Conservation (phyloP, 2,888 invertebrate genomes). For the Andrena dorsata region DNA sequence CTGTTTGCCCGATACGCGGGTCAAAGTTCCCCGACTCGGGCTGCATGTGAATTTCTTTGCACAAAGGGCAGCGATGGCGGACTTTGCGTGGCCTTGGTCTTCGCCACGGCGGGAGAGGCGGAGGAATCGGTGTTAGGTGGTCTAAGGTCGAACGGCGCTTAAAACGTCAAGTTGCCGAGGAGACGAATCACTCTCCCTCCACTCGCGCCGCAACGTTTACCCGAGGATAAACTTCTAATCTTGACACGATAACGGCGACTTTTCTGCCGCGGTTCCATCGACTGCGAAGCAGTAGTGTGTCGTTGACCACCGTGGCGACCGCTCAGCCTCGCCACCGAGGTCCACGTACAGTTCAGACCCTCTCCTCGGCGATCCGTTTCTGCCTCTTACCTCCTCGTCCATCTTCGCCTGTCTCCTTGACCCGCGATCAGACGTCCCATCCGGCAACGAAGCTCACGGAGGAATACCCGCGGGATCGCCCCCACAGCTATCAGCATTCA, state of each 20-base stretch:
- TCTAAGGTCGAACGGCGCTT: conserved; percentile 25
- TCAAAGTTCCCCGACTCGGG: conserved; percentile 63
- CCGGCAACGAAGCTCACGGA: not conserved
- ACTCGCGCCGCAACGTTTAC: conserved; percentile 24
- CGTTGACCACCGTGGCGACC: conserved; percentile 66
- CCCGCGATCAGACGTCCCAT: not conserved
- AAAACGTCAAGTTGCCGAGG: conserved; percentile 18
- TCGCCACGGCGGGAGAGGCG: not conserved
- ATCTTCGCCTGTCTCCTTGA: no score
- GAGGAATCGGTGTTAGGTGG: not conserved
- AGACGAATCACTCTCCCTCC: not conserved
- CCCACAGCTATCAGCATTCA: not conserved
- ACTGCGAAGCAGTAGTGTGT: conserved; percentile 63
- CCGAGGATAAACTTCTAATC: conserved; percentile 61
- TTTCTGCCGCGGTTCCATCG: conserved; percentile 53
- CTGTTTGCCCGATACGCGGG: conserved; percentile 65
- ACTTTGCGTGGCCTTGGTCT: conserved; percentile 59
- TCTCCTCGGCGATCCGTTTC: conserved; percentile 16
- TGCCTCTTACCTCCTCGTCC: not conserved
- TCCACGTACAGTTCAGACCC: conserved; percentile 13
- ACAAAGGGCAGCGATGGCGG: conserved; percentile 31
- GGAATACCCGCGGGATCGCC: not conserved
- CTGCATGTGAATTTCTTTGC: conserved; percentile 22
- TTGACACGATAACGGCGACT: conserved; percentile 66
- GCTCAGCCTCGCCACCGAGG: conserved; percentile 56